phyloP scores from a whole-genome alignment of 23 tunicate genomes.

The Halocynthia roretzi region DNA sequence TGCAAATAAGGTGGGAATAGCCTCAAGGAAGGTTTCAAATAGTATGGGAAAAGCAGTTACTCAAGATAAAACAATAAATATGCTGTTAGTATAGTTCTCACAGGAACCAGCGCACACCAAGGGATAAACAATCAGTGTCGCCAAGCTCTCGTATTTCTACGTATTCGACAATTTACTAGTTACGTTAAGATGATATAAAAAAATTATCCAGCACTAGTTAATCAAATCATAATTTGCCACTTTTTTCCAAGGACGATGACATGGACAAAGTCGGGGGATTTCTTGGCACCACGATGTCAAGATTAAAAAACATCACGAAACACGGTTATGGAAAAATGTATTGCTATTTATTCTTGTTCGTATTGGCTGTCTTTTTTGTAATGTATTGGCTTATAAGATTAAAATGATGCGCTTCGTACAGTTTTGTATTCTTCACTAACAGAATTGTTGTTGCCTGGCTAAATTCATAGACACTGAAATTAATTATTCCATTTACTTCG shows the following conservation, averaged over 20 bases:
- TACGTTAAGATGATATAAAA: neutral
- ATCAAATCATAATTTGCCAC: neutral
- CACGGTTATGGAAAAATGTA: slow-evolving; percentile 88
- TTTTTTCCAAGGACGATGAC: slow-evolving; percentile 51
- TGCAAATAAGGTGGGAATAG: neutral
- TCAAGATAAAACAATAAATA: no score
- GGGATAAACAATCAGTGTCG: neutral
- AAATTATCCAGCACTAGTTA: neutral
- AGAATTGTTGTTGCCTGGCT: no score
- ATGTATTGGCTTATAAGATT: slow-evolving; percentile 79
- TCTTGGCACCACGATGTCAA: slow-evolving; percentile 58
- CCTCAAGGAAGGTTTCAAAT: no score
- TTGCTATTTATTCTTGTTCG: slow-evolving; percentile 53
- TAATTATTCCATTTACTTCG: no score
- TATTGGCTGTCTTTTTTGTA: slow-evolving; percentile 80
- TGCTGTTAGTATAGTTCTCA: neutral
- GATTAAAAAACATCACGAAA: slow-evolving; percentile 52
- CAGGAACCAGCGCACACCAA: neutral
- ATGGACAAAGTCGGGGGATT: slow-evolving; percentile 77
- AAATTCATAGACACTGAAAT: no score
- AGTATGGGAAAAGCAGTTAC: no score
- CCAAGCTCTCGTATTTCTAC: neutral
- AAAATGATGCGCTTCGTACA: neutral
- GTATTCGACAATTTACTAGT: neutral
- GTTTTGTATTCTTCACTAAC: neutral